A percentile compares a stretch with the other conserved stretches of the same genome.
phyloP scores from a whole-genome alignment of 2,888 invertebrate species.

The Sylvicola cinctus region DNA sequence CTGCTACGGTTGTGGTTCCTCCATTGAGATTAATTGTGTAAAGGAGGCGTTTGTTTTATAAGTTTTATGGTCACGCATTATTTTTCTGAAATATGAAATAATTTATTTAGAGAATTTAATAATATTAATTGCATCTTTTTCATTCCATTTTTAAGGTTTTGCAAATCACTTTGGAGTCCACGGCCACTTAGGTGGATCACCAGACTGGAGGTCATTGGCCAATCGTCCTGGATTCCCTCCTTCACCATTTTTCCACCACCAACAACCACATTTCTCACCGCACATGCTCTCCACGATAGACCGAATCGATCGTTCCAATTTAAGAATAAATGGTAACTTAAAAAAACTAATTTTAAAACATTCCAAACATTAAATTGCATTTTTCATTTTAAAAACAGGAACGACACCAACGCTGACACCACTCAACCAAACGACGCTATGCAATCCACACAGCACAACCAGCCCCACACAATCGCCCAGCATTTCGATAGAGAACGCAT shows the following conservation, averaged over 20 bases:
- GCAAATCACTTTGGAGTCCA: constrained; percentile 48
- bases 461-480: constrained; percentile 43
- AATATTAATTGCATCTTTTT: background rate
- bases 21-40: too few species aligned
- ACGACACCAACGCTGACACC: constrained; percentile 12
- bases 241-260: constrained; percentile 28
- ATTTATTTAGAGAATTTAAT: too few species aligned
- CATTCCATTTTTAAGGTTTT: constrained; percentile 33
- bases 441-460: constrained; percentile 47
- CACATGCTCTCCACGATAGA: constrained; percentile 31
- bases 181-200: constrained; percentile 39
- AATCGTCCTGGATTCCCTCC: constrained; percentile 19
- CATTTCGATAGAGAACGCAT: constrained; percentile 10
- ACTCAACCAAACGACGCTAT: constrained; percentile 21
- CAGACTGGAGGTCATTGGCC: constrained; percentile 35
- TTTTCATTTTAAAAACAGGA: constrained; percentile 8
- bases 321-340: constrained; percentile 4
- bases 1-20: too few species aligned
- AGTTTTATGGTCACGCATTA: too few species aligned
- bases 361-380: background rate
- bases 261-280: constrained; percentile 33
- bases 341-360: too few species aligned
- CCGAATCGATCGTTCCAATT: constrained; percentile 17
- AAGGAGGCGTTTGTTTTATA: too few species aligned
- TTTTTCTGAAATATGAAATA: too few species aligned